Base-by-base conservation (phyloP, 30 jellyfish, hydroid and myxozoan species). In the Calvadosia cruxmelitensis region DNA sequence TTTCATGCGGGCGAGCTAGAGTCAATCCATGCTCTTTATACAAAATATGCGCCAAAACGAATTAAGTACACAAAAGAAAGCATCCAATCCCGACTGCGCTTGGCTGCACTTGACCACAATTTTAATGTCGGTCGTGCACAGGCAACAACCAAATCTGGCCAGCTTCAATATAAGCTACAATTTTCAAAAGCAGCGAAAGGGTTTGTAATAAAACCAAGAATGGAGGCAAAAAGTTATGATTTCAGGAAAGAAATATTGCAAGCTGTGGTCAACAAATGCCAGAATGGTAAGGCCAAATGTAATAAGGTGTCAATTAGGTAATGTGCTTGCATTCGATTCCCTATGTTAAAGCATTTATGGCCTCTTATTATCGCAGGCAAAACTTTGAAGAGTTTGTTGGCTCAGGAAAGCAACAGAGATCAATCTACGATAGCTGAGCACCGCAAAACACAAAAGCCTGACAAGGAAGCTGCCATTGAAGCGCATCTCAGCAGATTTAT, bases 91-190 rank as follows among this genome's bases (percentile, higher is more conserved):
- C 65, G 80, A 34, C 50, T 74, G 49, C 81, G 67, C 49, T 33
- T 76, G 31, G 87, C 80, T 10, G 34, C 67, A n/a, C n/a, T 76
- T 49, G 87, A 76, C 66, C 63, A 42, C 33, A 76, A 68, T 49
- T 36, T 67, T 34, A 67, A 67, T 29, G 50, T 49, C 25, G 78
- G 50, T 25, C 50, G 78, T 31, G 33, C 30, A 16, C 78, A 34
- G 24, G 78, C 78, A 32, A 29, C 34, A 74, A 74, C 85, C 12
- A 15, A 32, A 33, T 77, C 34, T 27, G 78, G 69, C 49, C 49
- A 36, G 31, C 25, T 52, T 30, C 16, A 68, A 49, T 53, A 73
- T 49, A 73, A 73, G 29, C 64, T 49, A 34, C 48, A 49, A 3
- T 73, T 73, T 63, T 62, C 78, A 24, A 74, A 63, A 52, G 85